Percentiles rank a stretch among this genome's conserved stretches.
phyloP scores from a whole-genome alignment of 2,797 vertebrate genomes.

The Heteromormyrus szaboi region DNA sequence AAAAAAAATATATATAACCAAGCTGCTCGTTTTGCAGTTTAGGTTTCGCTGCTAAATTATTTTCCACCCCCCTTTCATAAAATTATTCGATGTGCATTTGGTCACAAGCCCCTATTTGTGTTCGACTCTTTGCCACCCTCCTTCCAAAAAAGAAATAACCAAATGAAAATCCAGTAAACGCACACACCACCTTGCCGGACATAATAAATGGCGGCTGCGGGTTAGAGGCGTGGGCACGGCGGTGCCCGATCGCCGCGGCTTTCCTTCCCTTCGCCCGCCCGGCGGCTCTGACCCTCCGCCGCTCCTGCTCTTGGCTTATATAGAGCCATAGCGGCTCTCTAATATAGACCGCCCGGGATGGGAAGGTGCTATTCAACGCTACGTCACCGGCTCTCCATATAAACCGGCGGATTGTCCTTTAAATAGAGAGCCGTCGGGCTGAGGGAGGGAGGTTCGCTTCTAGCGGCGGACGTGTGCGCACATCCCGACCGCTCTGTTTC shows the following conservation, averaged over 20 bases:
- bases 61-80: not conserved
- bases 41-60: not conserved
- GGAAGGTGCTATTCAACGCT: slow-evolving; percentile 90
- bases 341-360: slow-evolving; percentile 97
- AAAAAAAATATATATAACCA: not conserved
- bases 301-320: slow-evolving; percentile 83
- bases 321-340: slow-evolving; percentile 94
- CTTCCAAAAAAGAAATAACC: not conserved
- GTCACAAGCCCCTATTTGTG: slow-evolving; percentile 30
- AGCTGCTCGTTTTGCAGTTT: not conserved
- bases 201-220: not conserved
- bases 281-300: slow-evolving; percentile 84
- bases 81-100: slow-evolving; percentile 10
- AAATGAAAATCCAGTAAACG: not conserved
- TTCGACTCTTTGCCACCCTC: not conserved
- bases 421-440: slow-evolving; percentile 74
- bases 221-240: not conserved
- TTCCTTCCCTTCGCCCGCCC: slow-evolving; percentile 55
- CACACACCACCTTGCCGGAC: not conserved
- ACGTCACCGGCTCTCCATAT: slow-evolving; percentile 94
- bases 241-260: slow-evolving; percentile 55
- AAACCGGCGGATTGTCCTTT: slow-evolving; percentile 85
- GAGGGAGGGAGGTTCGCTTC: slow-evolving; percentile 58
- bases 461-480: slow-evolving; percentile 47
- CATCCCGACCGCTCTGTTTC: not conserved